Conservation (phyloP, 2,797 vertebrate genomes). For the Melanotaenia trifasciata region DNA sequence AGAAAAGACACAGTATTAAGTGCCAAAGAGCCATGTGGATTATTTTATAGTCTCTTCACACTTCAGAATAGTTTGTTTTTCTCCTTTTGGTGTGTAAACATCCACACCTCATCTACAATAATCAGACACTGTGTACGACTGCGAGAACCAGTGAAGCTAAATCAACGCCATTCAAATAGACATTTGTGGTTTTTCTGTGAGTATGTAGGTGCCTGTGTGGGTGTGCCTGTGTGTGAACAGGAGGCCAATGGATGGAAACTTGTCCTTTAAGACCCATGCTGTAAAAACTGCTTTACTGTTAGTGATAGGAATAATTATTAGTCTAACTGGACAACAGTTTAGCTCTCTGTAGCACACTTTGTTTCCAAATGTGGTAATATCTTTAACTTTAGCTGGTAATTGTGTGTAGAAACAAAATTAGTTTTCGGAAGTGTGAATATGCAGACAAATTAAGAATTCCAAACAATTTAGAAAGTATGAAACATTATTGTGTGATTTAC, state of each 20-base stretch:
- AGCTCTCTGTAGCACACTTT: conserved; percentile 43
- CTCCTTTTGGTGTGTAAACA: conserved; percentile 65
- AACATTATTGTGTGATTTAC: not conserved
- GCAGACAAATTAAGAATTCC: conserved; percentile 19
- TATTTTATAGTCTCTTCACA: conserved; percentile 74
- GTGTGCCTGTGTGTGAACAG: conserved; percentile 22
- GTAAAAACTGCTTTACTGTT: conserved; percentile 64
- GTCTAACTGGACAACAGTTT: conserved; percentile 69
- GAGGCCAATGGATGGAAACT: conserved; percentile 54
- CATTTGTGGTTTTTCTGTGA: conserved; percentile 14
- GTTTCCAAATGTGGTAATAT: conserved; percentile 43
- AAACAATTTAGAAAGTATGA: not conserved
- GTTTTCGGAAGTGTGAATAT: not conserved
- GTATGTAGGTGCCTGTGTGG: conserved; percentile 17
- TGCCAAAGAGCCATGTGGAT: conserved; percentile 54
- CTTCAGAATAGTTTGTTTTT: conserved; percentile 73
- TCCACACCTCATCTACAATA: conserved; percentile 74
- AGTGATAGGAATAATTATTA: conserved; percentile 65
- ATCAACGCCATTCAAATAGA: conserved; percentile 33
- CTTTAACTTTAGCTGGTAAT: conserved; percentile 42
- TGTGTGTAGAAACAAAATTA: conserved; percentile 16
- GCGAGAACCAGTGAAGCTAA: conserved; percentile 22
- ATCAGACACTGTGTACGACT: conserved; percentile 56
- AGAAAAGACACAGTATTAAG: conserved; percentile 30
- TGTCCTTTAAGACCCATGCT: conserved; percentile 54